Conservation (phyloP, 2,888 invertebrate genomes). For the Drosophila mettleri region DNA sequence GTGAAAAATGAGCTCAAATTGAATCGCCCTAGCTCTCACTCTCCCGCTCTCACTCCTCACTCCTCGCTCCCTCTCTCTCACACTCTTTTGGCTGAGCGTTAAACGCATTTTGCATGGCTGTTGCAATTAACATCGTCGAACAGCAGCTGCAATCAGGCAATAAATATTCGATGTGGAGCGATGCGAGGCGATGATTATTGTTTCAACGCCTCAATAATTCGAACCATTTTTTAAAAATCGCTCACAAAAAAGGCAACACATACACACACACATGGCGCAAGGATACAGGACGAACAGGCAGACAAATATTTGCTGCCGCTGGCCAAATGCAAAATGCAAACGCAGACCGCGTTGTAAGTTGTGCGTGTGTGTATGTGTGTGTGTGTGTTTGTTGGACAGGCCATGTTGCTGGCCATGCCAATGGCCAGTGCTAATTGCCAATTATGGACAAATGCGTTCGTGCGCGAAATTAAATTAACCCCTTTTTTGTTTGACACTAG, state of each 20-base stretch:
- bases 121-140: conserved; percentile 62
- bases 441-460: conserved; percentile 83
- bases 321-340: conserved; percentile 73
- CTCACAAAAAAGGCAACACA: conserved; percentile 51
- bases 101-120: conserved; percentile 49
- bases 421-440: conserved; percentile 83
- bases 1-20: conserved; percentile 52
- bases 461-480: conserved; percentile 84
- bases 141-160: conserved; percentile 73
- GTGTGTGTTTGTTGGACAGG: conserved; percentile 22
- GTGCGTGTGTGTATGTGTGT: conserved; percentile 13
- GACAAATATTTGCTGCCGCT: conserved; percentile 70
- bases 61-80: not conserved
- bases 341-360: conserved; percentile 54
- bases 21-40: not conserved
- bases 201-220: conserved; percentile 78
- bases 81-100: conserved; percentile 10
- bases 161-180: conserved; percentile 50
- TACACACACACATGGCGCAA: conserved; percentile 10
- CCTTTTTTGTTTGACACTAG: conserved; percentile 65
- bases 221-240: conserved; percentile 59
- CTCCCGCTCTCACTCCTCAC: not conserved
- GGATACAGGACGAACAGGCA: conserved; percentile 33
- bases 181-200: conserved; percentile 67
- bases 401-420: conserved; percentile 61